Base-by-base conservation (phyloP, 2,113 vertebrate genomes). In the Smithornis capensis region DNA sequence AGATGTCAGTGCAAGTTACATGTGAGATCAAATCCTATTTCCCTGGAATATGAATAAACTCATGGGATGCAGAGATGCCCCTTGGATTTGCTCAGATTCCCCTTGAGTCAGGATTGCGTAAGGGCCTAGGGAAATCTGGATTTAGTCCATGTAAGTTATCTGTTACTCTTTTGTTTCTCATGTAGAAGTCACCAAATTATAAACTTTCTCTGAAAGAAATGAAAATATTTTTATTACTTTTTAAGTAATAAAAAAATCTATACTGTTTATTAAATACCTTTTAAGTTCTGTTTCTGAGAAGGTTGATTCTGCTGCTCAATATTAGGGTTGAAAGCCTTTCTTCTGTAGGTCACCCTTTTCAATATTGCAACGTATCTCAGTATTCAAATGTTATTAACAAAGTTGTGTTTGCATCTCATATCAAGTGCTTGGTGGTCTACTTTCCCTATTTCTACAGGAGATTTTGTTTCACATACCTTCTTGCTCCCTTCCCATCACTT, bases 161-260 rank as follows among this genome's bases (percentile, higher is more conserved):
- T 89, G 87, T 92, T 95, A 94, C 95, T 89, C 47, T 81, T 45
- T 35, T 47, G 22, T 62, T 90, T 91, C 82, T 75, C 40, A 56
- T 0, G 1, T 37, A 87, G 57, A 71, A 92, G 24, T 70, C 25
- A 93, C 42, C 25, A 76, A 85, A 80, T 75, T 23, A 64, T 21
- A 64, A 80, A 81, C 14, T 28, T 87, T 70, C 38, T 87, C 86
- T 75, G 57, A 81, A 71, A 91, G 10, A 63, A 83, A 81, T 65
- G 1, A 64, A 65, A 84, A 19, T 59, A n/a, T 35, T 83, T 87
- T 49, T 59, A 84, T 76, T 92, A 77, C 27, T 79, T 74, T 82
- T 62, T 27, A 90, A 91, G 37, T 77, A 86, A 65, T 60, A 65
- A 80, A 65, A 80, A 79, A 62, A 91, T 33, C 5, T 59, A 6